Evolutionary conservation across 2,888 invertebrate genomes (phyloP).

Genomic region (Trimorus sp.): DNA sequence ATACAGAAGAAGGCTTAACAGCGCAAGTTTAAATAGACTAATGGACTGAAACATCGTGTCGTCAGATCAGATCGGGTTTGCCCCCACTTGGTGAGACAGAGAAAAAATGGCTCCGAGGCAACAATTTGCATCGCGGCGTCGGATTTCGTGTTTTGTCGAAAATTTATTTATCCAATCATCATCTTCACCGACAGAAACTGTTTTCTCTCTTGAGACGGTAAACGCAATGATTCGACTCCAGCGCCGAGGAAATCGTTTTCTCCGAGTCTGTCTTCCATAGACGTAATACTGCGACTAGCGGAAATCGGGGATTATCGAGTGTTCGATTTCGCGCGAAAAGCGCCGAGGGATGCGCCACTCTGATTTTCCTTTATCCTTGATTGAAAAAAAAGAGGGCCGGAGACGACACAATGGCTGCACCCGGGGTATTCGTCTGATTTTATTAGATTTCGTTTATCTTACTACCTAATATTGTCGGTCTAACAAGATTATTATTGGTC

Average conservation of each 20-base stretch:
- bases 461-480: slow-evolving; percentile 26
- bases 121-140: slow-evolving; percentile 36
- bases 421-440: slow-evolving; percentile 22
- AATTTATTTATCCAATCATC: slow-evolving; percentile 67
- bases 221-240: slow-evolving; percentile 64
- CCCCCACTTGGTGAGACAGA: not conserved
- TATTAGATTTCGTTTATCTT: slow-evolving; percentile 45
- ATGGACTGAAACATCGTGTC: too few relatives aligned
- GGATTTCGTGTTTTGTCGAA: slow-evolving; percentile 41
- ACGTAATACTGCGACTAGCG: slow-evolving; percentile 63
- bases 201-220: slow-evolving; percentile 65
- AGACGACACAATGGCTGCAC: slow-evolving; percentile 15
- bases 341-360: slow-evolving; percentile 47
- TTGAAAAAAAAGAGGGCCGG: slow-evolving; percentile 28
- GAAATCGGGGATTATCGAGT: slow-evolving; percentile 66
- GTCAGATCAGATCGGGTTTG: too few relatives aligned
- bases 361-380: slow-evolving; percentile 58
- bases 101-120: not conserved
- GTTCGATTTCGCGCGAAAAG: slow-evolving; percentile 65
- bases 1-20: too few relatives aligned
- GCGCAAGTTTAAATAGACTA: too few relatives aligned
- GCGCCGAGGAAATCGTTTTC: slow-evolving; percentile 62
- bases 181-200: slow-evolving; percentile 52
- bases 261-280: slow-evolving; percentile 55
- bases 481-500: slow-evolving; percentile 38